Evolutionary conservation across 1,140 invertebrate genomes (phyloP).

Genomic region (Cephus cinctus): DNA sequence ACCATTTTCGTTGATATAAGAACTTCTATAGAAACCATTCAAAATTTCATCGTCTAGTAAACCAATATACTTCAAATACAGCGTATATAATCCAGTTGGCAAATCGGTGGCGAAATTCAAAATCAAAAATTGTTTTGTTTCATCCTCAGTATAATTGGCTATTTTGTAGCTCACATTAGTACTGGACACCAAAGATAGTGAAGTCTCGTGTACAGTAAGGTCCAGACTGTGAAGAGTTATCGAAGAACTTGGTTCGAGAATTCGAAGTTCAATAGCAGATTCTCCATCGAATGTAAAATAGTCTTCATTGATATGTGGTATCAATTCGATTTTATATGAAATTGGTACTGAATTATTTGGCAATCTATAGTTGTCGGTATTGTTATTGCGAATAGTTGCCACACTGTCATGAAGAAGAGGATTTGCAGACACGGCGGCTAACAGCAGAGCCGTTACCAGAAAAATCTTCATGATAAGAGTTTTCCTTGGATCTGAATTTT

Average conservation of each 20-base stretch:
- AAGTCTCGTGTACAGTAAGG: conserved; percentile 22
- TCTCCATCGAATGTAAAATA: conserved; percentile 31
- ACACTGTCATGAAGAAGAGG: no score
- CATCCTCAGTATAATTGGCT: conserved; percentile 2
- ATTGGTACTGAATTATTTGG: conserved; percentile 16
- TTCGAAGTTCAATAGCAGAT: conserved; percentile 16
- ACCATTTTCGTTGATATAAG: no score
- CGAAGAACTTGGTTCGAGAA: conserved; percentile 17
- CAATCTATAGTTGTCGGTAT: conserved; percentile 23
- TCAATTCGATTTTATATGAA: conserved; percentile 23
- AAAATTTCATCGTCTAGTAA: no score
- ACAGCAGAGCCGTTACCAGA: neutral
- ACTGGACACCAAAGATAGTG: conserved; percentile 12
- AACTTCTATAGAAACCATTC: no score
- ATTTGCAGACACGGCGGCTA: neutral
- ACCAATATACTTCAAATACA: no score
- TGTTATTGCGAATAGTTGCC: no score
- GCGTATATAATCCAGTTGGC: conserved; percentile 11
- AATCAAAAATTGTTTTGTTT: conserved; percentile 14
- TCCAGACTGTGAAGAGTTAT: no score
- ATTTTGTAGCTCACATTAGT: conserved; percentile 3
- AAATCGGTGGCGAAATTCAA: conserved; percentile 16
- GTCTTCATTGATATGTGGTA: conserved; percentile 19
- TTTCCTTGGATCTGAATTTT: neutral
- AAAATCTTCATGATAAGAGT: neutral